phyloP scores from a whole-genome alignment of 2,888 invertebrate genomes.

The Megalurothrips usitatus region DNA sequence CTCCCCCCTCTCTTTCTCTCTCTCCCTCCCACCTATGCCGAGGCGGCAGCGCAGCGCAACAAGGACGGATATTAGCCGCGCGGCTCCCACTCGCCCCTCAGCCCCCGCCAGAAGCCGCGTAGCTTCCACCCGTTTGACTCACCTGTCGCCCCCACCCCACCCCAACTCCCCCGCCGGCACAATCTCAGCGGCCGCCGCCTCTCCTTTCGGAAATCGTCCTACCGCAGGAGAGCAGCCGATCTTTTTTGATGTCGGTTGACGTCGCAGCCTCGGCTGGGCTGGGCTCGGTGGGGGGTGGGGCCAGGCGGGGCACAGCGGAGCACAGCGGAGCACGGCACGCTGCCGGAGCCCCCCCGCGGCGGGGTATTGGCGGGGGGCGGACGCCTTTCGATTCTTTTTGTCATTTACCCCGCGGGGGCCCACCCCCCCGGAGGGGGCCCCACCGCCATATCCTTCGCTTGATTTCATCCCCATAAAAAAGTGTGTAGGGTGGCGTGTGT shows the following conservation, averaged over 20 bases:
- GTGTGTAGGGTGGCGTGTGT: background rate
- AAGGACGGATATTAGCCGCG: no score
- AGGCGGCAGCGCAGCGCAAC: no score
- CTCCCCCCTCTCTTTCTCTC: background rate
- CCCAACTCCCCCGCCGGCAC: background rate
- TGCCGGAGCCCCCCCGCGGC: background rate
- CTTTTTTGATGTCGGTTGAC: constrained; percentile 21
- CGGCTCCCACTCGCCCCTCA: no score
- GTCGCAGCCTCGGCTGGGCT: background rate
- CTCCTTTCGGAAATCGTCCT: background rate
- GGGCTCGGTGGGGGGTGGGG: background rate
- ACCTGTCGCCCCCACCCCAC: background rate
- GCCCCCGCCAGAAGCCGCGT: no score
- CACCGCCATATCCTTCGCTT: background rate
- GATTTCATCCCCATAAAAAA: background rate
- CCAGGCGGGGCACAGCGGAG: background rate
- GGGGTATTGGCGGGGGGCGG: background rate
- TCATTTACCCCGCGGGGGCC: constrained; percentile 9
- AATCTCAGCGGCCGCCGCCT: no score
- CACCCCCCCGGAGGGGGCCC: background rate
- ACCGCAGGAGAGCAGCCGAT: background rate
- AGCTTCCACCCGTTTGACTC: no score
- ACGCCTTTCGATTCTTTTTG: constrained; percentile 2
- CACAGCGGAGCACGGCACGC: background rate
- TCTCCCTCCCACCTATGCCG: background rate